Percentiles rank a stretch among this genome's conserved stretches.
phyloP scores from a whole-genome alignment of 2,888 invertebrate species.

The Gymnoscelis rufifasciata region DNA sequence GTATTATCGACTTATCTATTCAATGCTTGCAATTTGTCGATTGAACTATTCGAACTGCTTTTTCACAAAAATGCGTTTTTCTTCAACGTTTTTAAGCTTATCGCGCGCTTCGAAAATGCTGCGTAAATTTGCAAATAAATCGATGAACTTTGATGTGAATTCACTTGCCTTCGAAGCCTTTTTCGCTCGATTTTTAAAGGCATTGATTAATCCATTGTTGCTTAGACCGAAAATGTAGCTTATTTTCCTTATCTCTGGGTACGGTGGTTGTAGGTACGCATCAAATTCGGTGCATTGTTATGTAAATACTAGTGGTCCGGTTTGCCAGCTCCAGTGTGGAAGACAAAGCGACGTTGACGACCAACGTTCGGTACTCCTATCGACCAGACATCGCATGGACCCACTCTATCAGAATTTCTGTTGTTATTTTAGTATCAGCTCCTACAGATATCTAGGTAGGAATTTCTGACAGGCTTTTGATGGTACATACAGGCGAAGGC shows the following conservation, averaged over 20 bases:
- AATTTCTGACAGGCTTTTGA: slow-evolving; percentile 13
- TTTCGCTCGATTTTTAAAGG: not conserved
- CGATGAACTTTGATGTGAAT: no score
- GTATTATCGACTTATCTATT: slow-evolving; percentile 40
- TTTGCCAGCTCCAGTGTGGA: slow-evolving; percentile 66
- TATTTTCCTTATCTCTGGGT: slow-evolving; percentile 16
- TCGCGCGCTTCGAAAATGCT: no score
- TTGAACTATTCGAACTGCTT: no score
- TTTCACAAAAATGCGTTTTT: no score
- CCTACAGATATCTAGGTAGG: slow-evolving; percentile 9
- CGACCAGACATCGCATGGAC: slow-evolving; percentile 55
- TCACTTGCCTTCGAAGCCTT: no score
- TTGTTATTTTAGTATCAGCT: slow-evolving; percentile 33
- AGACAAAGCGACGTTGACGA: slow-evolving; percentile 75
- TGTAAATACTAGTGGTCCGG: slow-evolving; percentile 72
- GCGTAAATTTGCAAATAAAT: no score
- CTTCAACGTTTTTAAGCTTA: no score
- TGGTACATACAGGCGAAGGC: not conserved
- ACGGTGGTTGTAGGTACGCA: slow-evolving; percentile 45
- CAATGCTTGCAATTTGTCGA: slow-evolving; percentile 42
- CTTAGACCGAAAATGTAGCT: slow-evolving; percentile 5
- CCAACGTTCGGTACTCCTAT: slow-evolving; percentile 66
- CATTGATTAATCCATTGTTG: not conserved
- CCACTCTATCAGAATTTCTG: slow-evolving; percentile 44
- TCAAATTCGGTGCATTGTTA: slow-evolving; percentile 72